phyloP scores from a whole-genome alignment of 2,113 vertebrate species.

The Lophotis ruficrista region DNA sequence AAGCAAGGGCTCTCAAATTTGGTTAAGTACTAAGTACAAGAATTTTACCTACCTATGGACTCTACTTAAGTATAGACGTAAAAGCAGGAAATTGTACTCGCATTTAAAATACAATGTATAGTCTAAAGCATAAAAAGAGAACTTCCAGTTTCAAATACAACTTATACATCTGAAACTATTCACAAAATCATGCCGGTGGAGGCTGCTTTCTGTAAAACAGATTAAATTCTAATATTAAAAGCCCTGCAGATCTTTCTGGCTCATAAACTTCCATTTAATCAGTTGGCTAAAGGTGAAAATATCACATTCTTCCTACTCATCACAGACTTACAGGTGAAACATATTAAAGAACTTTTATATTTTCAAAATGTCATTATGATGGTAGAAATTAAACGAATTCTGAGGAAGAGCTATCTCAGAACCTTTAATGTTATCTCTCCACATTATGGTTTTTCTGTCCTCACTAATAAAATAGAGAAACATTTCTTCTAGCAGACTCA shows the following conservation, averaged over 20 bases:
- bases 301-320: background rate
- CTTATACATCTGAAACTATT: background rate
- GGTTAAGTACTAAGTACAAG: background rate
- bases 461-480: background rate
- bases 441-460: background rate
- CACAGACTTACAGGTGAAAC: background rate
- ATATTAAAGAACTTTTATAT: background rate
- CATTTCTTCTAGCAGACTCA: background rate
- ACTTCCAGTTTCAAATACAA: background rate
- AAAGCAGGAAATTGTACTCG: background rate
- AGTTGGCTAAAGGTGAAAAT: background rate
- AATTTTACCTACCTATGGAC: background rate
- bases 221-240: background rate
- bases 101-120: background rate
- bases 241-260: background rate
- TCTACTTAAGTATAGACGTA: background rate
- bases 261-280: background rate
- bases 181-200: background rate
- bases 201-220: background rate
- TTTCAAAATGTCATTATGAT: background rate
- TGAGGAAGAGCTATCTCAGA: background rate
- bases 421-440: background rate
- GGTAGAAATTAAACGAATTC: background rate
- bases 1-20: background rate
- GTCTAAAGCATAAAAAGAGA: background rate